phyloP scores from a whole-genome alignment of 2,797 vertebrate genomes.

The Enteromius fasciolatus region DNA sequence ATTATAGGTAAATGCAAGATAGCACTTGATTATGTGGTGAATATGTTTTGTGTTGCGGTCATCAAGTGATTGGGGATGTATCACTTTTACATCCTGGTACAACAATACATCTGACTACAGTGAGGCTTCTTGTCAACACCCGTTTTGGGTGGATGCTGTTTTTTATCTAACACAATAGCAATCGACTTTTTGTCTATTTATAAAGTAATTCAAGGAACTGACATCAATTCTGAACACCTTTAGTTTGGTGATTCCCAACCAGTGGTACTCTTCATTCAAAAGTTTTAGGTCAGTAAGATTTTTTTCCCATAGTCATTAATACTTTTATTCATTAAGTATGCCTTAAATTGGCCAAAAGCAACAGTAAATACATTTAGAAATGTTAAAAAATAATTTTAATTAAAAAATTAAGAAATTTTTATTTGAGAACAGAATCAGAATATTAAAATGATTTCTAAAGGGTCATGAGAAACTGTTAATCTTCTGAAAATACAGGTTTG shows the following conservation, averaged over 20 bases:
- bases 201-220: background rate
- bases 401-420: background rate
- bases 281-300: background rate
- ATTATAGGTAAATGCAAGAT: conserved; percentile 8
- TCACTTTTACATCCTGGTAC: conserved; percentile 37
- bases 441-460: background rate
- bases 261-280: background rate
- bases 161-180: conserved; percentile 24
- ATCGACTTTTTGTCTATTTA: background rate
- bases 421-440: background rate
- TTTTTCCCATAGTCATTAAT: background rate
- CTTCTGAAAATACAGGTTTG: background rate
- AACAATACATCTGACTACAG: conserved; percentile 14
- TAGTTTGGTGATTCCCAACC: background rate
- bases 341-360: background rate
- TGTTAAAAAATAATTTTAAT: background rate
- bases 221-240: background rate
- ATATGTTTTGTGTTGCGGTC: conserved; percentile 30
- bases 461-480: background rate
- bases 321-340: background rate
- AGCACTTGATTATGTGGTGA: conserved; percentile 9
- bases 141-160: conserved; percentile 16
- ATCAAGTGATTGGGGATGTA: conserved; percentile 7
- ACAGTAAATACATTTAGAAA: background rate
- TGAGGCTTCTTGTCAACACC: conserved; percentile 10